phyloP scores from a whole-genome alignment of 2,113 vertebrate species.

The Hippocampus abdominalis region DNA sequence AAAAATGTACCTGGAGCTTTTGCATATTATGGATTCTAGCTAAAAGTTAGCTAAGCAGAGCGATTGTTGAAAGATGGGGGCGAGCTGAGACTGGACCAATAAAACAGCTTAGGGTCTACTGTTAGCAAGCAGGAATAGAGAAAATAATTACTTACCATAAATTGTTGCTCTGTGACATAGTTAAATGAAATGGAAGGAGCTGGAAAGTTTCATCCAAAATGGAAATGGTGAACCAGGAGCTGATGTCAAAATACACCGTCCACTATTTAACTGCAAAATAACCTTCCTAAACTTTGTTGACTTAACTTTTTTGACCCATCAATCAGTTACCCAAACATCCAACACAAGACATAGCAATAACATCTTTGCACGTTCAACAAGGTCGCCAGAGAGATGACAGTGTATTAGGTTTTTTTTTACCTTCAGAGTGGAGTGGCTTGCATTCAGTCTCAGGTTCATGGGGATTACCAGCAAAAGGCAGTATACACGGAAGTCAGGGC shows the following conservation, averaged over 20 bases:
- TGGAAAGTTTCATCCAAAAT: background rate
- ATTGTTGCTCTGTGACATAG: background rate
- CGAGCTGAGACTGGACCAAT: background rate
- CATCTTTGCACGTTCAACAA: background rate
- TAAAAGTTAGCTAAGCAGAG: background rate
- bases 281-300: background rate
- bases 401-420: background rate
- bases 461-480: background rate
- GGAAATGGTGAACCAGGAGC: background rate
- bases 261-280: background rate
- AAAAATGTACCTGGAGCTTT: background rate
- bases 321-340: background rate
- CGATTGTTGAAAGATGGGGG: background rate
- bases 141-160: background rate
- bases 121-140: background rate
- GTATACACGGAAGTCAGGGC: background rate
- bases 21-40: background rate
- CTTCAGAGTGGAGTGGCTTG: background rate
- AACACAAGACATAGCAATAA: background rate
- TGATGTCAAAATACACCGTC: background rate
- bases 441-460: background rate
- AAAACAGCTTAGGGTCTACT: background rate
- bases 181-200: background rate
- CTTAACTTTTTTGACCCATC: background rate
- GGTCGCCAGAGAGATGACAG: background rate